Evolutionary conservation across 2,113 vertebrate species (phyloP), one percentile per base, ranked within the genome.

Genomic region (Anas platyrhynchos): DNA sequence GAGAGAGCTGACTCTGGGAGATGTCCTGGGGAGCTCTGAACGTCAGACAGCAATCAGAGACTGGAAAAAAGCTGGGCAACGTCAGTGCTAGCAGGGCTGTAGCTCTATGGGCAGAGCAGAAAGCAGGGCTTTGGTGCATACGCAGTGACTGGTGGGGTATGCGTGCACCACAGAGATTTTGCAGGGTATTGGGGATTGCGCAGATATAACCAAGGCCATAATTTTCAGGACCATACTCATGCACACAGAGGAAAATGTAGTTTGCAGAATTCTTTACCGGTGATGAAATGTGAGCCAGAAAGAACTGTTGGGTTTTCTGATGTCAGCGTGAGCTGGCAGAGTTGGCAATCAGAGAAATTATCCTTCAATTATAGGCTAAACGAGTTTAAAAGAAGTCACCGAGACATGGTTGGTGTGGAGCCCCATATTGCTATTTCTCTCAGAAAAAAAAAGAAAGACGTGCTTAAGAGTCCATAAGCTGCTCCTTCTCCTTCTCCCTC

Each of bases 251-350:
- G 92, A 92, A 69, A 92, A 87, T 69, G n/a, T n/a, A 81, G 43
- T 92, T 94, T 92, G 91, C 71, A 52, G 34, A 92, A 95, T 94
- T 93, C 77, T 76, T 96, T 89, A 62, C 81, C 69, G 83, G 27
- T 96, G 93, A 93, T 65, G 83, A 91, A 94, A 68, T 5, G 0
- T 69, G 83, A 92, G 67, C 48, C 88, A 95, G 92, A 89, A 93
- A 75, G 87, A 94, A 82, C 61, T 81, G 55, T 8, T 89, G 89
- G 91, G 80, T 88, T 96, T 96, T 93, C 80, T 92, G 91, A 95
- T 88, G 93, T 94, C 91, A 95, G 77, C 66, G 74, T 87, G 95
- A 95, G 91, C 71, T 88, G 88, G 55, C 86, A 56, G 90, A 76
- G 79, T 69, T 95, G 88, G 91, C 83, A 95, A 85, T 83, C 65